Conservation (phyloP, 2,888 invertebrate genomes). For the Bedellia somnulentella region DNA sequence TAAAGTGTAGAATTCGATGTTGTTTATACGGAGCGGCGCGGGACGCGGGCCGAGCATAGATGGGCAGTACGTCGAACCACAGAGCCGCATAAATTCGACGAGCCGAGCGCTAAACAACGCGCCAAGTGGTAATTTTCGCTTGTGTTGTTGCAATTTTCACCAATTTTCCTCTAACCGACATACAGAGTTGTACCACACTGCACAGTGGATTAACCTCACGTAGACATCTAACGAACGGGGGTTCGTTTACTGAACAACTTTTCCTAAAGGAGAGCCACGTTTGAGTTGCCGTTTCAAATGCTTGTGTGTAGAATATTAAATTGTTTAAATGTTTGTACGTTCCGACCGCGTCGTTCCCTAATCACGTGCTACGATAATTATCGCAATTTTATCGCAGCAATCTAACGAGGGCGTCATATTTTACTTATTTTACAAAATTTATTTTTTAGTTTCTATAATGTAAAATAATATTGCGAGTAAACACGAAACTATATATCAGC, state of each 20-base stretch:
- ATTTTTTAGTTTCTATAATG: no score
- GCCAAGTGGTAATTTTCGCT: slow-evolving; percentile 51
- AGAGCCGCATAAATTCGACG: slow-evolving; percentile 33
- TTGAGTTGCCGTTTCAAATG: slow-evolving; percentile 53
- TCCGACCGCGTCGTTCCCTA: slow-evolving; percentile 31
- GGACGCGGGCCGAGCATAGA: background rate
- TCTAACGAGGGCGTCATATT: no score
- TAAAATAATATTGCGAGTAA: no score
- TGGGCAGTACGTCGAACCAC: slow-evolving; percentile 21
- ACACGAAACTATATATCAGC: no score
- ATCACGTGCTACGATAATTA: slow-evolving; percentile 44
- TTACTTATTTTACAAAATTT: no score
- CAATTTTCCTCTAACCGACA: slow-evolving; percentile 41
- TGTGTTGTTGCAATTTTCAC: slow-evolving; percentile 55
- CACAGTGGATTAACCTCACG: slow-evolving; percentile 55
- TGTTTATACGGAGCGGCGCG: background rate
- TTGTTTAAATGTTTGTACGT: slow-evolving; percentile 55
- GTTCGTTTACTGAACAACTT: slow-evolving; percentile 54
- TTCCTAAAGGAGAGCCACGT: slow-evolving; percentile 50
- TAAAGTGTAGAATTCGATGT: background rate
- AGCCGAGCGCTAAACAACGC: slow-evolving; percentile 38
- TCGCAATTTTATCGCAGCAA: slow-evolving; percentile 37
- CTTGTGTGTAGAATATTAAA: slow-evolving; percentile 58
- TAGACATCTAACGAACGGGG: slow-evolving; percentile 58
- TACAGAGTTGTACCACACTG: slow-evolving; percentile 26